A percentile compares a stretch with the other conserved stretches of the same genome.
These are phyloP conservation scores for Lepus europaeus DNA, from an alignment of 2,113 vertebrate species.

Conservation along the genomic window DNA sequence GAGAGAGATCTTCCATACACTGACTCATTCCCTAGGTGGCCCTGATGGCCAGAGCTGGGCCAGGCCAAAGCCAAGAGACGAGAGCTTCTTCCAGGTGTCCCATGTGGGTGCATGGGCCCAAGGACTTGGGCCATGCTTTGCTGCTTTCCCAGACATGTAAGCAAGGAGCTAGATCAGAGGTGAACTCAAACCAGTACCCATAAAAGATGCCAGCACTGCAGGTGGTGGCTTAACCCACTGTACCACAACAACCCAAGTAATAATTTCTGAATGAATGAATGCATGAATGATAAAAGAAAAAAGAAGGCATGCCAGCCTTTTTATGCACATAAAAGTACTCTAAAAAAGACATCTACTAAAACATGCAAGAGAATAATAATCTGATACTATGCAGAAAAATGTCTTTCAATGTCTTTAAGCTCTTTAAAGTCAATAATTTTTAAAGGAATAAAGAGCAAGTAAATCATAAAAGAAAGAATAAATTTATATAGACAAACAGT, in stretches of 20 bases:
- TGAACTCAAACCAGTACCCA: too few species aligned
- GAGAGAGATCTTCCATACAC: too few species aligned
- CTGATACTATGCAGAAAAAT: background rate
- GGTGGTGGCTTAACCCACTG: too few species aligned
- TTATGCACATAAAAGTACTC: background rate
- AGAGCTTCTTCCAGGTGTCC: too few species aligned
- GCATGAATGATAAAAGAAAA: background rate
- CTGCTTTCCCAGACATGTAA: too few species aligned
- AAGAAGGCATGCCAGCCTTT: background rate
- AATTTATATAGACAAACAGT: background rate
- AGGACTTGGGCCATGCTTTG: too few species aligned
- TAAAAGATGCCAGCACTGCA: too few species aligned
- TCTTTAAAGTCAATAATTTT: slow-evolving; percentile 22
- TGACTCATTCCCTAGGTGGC: too few species aligned
- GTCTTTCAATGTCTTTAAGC: background rate
- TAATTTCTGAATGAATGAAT: background rate
- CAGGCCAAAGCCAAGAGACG: too few species aligned
- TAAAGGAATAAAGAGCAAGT: slow-evolving; percentile 1
- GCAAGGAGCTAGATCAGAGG: too few species aligned
- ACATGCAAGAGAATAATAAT: background rate
- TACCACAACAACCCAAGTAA: background rate
- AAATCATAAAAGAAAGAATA: slow-evolving; percentile 12
- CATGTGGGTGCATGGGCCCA: too few species aligned
- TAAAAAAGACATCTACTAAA: background rate
- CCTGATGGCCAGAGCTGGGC: too few species aligned